Evolutionary conservation across 2,888 invertebrate species (phyloP), one percentile per base, ranked within the genome.

Genomic region (Pristionchus fissidentatus): DNA sequence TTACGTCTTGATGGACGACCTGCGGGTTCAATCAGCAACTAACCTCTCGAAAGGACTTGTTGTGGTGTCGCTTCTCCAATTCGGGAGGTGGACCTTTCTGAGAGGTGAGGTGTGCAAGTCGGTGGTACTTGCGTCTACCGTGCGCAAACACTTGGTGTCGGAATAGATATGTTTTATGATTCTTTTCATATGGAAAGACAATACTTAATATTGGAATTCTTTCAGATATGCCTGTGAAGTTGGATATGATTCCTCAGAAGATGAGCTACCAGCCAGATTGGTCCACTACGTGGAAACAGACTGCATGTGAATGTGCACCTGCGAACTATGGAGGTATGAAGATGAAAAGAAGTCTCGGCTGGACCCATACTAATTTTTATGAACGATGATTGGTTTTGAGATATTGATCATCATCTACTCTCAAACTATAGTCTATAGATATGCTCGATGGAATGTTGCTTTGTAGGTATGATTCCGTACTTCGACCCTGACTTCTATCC

Each of bases 401-500:
- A n/a, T n/a, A n/a, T n/a, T n/a, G n/a, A n/a, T n/a, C n/a, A n/a
- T n/a, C n/a, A n/a, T n/a, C n/a, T n/a, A 10, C 49, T 49, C 10
- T 10, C 19, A 49, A 49, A 10, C 10, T 49, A 10, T 49, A 10
- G 19, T 49, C 49, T 10, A 49, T 49, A 10, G 49, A 19, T 49
- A 49, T 49, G 13, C 49, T n/a, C n/a, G n/a, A n/a, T n/a, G n/a
- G n/a, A n/a, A n/a, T n/a, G 3, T 3, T 22, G 4, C 15, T 5
- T 84, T 84, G 62, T 38, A 87, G 88, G 88, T 15, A 85, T 88
- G 52, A 86, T 90, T 32, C 88, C 86, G 29, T 91, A 91, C 85
- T 91, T 85, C 84, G 90, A 90, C 46, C 89, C 90, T 7, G 85
- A 87, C 41, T 89, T 85, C 85, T 91, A 90, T 78, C 89, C 90